Evolutionary conservation across 1,140 invertebrate genomes (phyloP), one percentile per base, ranked within the genome.

Genomic region (Ditylenchus dipsaci): DNA sequence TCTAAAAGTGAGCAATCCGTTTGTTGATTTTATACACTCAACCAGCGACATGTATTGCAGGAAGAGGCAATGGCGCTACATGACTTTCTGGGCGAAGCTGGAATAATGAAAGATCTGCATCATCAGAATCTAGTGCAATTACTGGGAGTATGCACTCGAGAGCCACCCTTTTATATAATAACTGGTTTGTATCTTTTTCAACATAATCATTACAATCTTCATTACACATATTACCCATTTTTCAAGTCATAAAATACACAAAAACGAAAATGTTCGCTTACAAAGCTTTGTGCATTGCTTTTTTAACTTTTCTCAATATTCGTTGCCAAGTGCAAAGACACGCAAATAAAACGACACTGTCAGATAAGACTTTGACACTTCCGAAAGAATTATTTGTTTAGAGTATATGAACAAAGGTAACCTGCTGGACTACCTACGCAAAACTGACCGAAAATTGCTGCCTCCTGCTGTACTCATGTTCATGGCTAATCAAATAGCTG

Each of bases 81-180:
- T 86, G 96, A 99, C 84, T 99, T 99, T 85, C 86, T 99, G 19
- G 95, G 96, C 84, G 96, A 99, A 86, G 96, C 96, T 7, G 89
- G 91, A 64, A 97, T 99, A 59, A 99, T 99, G 95, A 99, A 99
- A 83, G 93, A 96, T 85, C 95, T 99, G 92, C 93, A 95, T 81
- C 96, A 99, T 86, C 91, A 92, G 9, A 99, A 99, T 87, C 86
- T 99, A 69, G 95, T 99, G 63, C 93, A 97, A 86, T 86, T 99
- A 67, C 88, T 97, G 75, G 92, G 87, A 74, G 94, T 98, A 30
- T 98, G 95, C 85, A 98, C 94, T 0, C 86, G 93, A 30, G 94
- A 97, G 84, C 93, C 94, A 5, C 95, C 95, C 0, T 97, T 97
- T 85, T 98, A 97, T 84, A 98, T 99, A 77, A 95, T 99, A 72